Conservation (phyloP, 2,797 vertebrate species). For the Pseudochaenichthys georgianus region DNA sequence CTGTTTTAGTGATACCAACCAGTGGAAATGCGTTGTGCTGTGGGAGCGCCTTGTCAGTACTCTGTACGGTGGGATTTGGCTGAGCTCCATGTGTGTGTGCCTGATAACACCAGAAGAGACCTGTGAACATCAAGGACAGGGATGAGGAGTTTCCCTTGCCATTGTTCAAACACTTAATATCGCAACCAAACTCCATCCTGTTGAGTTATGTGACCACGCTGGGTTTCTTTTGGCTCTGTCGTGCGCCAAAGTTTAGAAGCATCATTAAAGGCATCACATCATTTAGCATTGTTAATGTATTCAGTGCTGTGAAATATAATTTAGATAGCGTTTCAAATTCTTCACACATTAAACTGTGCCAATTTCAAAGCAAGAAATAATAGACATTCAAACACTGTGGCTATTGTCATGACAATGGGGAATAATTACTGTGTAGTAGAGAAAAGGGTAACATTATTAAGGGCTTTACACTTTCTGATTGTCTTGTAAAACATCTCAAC, state of each 20-base stretch:
- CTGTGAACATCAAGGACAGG: conserved; percentile 37
- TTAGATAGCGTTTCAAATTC: conserved; percentile 58
- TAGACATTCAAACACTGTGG: conserved; percentile 49
- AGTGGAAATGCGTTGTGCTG: conserved; percentile 31
- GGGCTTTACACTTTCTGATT: conserved; percentile 44
- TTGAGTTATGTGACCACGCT: conserved; percentile 32
- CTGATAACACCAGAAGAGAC: conserved; percentile 46
- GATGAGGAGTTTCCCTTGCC: conserved; percentile 41
- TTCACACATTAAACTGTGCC: conserved; percentile 54
- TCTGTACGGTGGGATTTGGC: conserved; percentile 44
- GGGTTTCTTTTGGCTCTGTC: conserved; percentile 26
- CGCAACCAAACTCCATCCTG: conserved; percentile 32
- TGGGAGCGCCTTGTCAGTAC: conserved; percentile 43
- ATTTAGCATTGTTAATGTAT: conserved; percentile 66
- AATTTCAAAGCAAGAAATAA: conserved; percentile 66
- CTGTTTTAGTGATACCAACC: conserved; percentile 50
- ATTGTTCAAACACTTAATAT: conserved; percentile 52
- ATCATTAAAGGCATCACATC: conserved; percentile 45
- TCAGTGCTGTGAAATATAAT: conserved; percentile 67
- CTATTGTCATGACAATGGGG: conserved; percentile 52
- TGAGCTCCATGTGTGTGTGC: conserved; percentile 47
- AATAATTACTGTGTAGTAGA: conserved; percentile 49
- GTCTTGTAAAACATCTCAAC: conserved; percentile 25
- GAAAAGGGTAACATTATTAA: conserved; percentile 40
- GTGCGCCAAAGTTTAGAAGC: conserved; percentile 54